These are phyloP conservation scores for Encarsia formosa DNA, from an alignment of 2,888 invertebrate genomes.

Conservation along the genomic window DNA sequence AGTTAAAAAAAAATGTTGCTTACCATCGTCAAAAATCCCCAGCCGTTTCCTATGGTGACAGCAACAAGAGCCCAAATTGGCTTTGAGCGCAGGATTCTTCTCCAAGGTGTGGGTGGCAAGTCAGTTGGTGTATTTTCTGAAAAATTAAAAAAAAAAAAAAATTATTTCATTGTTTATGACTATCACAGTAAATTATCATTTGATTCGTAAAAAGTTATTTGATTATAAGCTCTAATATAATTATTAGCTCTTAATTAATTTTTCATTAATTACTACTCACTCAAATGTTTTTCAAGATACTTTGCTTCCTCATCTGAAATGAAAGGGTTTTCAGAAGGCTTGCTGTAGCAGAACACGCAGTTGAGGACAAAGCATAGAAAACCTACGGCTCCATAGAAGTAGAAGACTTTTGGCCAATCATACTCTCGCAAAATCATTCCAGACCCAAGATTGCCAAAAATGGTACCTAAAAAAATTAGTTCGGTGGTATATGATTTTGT, in stretches of 20 bases:
- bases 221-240: background rate
- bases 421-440: constrained; percentile 63
- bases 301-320: constrained; percentile 45
- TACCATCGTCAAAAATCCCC: constrained; percentile 47
- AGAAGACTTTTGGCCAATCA: constrained; percentile 76
- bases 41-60: constrained; percentile 53
- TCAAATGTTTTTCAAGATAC: constrained; percentile 36
- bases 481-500: too few relatives aligned
- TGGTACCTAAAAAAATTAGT: too few relatives aligned
- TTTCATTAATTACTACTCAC: background rate
- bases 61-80: constrained; percentile 71
- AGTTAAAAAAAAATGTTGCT: too few relatives aligned
- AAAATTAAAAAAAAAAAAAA: constrained; percentile 69
- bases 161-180: too few relatives aligned
- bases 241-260: background rate
- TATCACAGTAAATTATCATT: too few relatives aligned
- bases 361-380: constrained; percentile 69
- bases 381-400: constrained; percentile 71
- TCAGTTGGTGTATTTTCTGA: constrained; percentile 54
- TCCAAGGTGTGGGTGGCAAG: constrained; percentile 43
- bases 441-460: constrained; percentile 62
- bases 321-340: constrained; percentile 47
- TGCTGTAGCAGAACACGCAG: constrained; percentile 50
- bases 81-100: constrained; percentile 52
- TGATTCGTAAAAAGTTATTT: constrained; percentile 60